phyloP scores from a whole-genome alignment of 2,888 invertebrate genomes.

The Lagria hirta region DNA sequence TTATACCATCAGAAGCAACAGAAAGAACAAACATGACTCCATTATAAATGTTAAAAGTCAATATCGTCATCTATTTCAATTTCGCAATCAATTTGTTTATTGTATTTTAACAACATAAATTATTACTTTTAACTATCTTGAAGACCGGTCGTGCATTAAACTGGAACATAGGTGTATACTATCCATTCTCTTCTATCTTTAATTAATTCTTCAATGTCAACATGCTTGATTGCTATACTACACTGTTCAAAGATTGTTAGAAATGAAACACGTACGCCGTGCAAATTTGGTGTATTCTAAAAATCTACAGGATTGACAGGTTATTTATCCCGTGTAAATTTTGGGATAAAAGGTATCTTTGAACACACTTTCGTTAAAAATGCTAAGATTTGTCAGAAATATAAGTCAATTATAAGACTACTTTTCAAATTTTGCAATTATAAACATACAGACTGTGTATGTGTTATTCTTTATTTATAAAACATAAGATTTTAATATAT shows the following conservation, averaged over 20 bases:
- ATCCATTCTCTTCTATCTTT: slow-evolving; percentile 13
- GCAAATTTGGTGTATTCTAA: no score
- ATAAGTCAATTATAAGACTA: no score
- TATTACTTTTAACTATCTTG: slow-evolving; percentile 13
- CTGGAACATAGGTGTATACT: slow-evolving; percentile 1
- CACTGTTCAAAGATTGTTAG: no score
- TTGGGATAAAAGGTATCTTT: no score
- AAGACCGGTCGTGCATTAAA: slow-evolving; percentile 19
- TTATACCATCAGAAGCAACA: slow-evolving; percentile 7
- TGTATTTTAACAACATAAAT: slow-evolving; percentile 8
- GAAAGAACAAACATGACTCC: slow-evolving; percentile 5
- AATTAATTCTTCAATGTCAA: slow-evolving; percentile 25
- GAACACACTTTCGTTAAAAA: no score
- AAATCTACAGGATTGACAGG: no score
- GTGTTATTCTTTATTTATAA: no score
- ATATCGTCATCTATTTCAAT: slow-evolving; percentile 10
- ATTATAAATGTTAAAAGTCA: slow-evolving; percentile 10
- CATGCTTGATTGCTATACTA: slow-evolving; percentile 3
- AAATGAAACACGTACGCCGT: slow-evolving; percentile 18
- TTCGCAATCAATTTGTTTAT: slow-evolving; percentile 17
- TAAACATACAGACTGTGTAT: no score
- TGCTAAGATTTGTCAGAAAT: no score
- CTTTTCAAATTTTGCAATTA: no score
- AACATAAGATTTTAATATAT: no score
- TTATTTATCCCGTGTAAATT: no score